These are phyloP conservation scores for Drosophila parvula DNA, from an alignment of 1,140 invertebrate genomes.

Conservation along the genomic window DNA sequence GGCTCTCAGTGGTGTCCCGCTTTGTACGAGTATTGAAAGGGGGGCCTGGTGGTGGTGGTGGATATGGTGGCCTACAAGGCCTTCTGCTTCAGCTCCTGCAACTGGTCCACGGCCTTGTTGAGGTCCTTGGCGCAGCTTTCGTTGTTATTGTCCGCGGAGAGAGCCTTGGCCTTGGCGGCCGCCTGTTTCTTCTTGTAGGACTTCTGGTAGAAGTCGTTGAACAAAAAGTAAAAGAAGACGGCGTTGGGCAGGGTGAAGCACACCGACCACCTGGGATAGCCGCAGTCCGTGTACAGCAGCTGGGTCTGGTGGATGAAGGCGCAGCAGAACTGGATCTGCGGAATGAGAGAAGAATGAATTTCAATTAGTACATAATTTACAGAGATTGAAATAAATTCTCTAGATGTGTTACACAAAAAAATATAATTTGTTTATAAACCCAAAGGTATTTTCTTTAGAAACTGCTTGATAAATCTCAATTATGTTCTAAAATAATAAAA, in stretches of 20 bases:
- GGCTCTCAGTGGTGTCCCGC: slow-evolving; percentile 49
- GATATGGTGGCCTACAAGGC: slow-evolving; percentile 55
- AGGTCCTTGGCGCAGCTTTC: slow-evolving; percentile 72
- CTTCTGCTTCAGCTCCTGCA: slow-evolving; percentile 59
- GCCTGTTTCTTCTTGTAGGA: slow-evolving; percentile 86
- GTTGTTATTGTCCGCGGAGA: slow-evolving; percentile 71
- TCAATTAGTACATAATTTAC: no score
- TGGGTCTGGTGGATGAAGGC: slow-evolving; percentile 92
- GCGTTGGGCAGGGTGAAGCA: slow-evolving; percentile 91
- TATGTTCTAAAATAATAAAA: no score
- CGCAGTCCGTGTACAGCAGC: slow-evolving; percentile 93
- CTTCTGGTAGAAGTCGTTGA: slow-evolving; percentile 91
- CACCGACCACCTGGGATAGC: slow-evolving; percentile 91
- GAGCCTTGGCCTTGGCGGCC: slow-evolving; percentile 53
- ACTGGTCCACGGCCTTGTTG: slow-evolving; percentile 56
- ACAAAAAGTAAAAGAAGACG: slow-evolving; percentile 92
- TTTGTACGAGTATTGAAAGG: slow-evolving; percentile 69
- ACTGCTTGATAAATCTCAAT: no score
- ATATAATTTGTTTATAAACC: no score
- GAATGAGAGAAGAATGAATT: no score
- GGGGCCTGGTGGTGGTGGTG: slow-evolving; percentile 13
- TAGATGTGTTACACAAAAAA: no score
- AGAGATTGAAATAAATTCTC: no score
- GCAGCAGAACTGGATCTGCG: slow-evolving; percentile 91
- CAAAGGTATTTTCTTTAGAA: no score